Evolutionary conservation across 2,113 vertebrate species (phyloP).

Genomic region (Gavia stellata): DNA sequence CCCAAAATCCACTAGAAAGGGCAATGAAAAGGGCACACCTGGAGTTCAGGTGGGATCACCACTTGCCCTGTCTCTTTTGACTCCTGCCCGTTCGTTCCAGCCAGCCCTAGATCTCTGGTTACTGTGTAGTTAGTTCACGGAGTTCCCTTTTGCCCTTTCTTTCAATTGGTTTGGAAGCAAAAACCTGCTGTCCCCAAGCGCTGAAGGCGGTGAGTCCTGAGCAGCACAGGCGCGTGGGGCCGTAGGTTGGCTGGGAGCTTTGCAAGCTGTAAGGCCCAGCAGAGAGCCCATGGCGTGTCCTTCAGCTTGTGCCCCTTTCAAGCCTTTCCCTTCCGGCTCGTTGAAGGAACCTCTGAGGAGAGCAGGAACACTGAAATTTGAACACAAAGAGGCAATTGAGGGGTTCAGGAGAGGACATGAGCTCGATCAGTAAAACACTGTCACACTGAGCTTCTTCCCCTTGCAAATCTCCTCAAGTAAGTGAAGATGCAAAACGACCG

Average conservation of each 20-base stretch:
- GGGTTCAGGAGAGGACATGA: background rate
- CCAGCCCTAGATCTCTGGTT: background rate
- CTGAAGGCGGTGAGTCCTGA: background rate
- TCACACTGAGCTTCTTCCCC: background rate
- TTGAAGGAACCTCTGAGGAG: background rate
- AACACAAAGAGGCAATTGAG: background rate
- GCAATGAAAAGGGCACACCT: background rate
- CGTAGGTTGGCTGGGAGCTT: background rate
- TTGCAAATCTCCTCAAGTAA: background rate
- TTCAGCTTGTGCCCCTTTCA: background rate
- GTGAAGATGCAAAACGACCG: background rate
- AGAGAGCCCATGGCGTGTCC: background rate
- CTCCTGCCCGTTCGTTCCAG: accelerated
- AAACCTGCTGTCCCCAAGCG: background rate
- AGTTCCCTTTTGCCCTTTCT: background rate
- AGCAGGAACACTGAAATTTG: background rate
- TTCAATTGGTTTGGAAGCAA: background rate
- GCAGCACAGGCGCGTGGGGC: background rate
- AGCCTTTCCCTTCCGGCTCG: background rate
- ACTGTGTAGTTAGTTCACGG: accelerated
- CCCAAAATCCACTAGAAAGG: background rate
- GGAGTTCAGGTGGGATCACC: background rate
- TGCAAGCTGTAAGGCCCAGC: background rate
- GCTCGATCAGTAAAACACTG: background rate
- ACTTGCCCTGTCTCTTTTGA: background rate